phyloP scores from a whole-genome alignment of 2,113 vertebrate species.

The Oreochromis niloticus region DNA sequence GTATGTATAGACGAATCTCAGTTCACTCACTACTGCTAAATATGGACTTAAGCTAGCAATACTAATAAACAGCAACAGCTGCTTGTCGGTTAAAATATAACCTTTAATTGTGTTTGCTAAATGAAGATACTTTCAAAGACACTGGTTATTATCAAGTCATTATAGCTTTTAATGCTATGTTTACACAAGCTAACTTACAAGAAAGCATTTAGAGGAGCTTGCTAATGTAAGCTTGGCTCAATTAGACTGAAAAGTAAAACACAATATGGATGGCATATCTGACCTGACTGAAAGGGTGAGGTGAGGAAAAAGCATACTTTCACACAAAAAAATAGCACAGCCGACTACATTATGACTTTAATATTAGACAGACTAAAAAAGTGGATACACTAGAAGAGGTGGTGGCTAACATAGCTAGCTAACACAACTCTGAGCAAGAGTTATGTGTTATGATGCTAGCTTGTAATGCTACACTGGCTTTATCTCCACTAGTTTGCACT shows the following conservation, averaged over 20 bases:
- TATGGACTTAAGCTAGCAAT: neutral
- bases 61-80: neutral
- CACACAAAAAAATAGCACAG: neutral
- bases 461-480: neutral
- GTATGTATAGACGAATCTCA: neutral
- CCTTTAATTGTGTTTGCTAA: neutral
- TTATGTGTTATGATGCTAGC: neutral
- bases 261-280: neutral
- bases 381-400: neutral
- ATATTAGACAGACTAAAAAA: neutral
- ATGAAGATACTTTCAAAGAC: neutral
- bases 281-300: neutral
- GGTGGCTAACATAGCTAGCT: neutral
- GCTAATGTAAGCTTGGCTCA: neutral
- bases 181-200: neutral
- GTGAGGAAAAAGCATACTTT: neutral
- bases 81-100: neutral
- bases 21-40: neutral
- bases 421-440: neutral
- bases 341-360: neutral
- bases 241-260: neutral
- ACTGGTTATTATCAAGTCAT: neutral
- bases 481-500: neutral
- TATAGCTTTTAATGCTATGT: neutral
- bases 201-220: neutral